Evolutionary conservation across 2,113 vertebrate species (phyloP).

Genomic region (Sturnus vulgaris): DNA sequence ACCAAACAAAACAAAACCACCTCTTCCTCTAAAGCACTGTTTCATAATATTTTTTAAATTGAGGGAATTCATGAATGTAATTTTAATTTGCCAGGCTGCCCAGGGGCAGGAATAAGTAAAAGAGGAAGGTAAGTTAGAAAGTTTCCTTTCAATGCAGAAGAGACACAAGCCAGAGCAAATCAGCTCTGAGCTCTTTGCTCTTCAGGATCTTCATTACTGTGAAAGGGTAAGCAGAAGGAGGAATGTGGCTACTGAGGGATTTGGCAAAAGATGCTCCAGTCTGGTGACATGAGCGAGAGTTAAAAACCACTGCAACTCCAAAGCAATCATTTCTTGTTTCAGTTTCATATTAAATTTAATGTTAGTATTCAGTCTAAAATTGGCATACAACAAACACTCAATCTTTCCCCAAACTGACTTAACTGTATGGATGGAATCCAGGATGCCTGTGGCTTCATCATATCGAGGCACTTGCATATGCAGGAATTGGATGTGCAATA

Average conservation of each 20-base stretch:
- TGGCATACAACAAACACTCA: background rate
- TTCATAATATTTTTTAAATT: background rate
- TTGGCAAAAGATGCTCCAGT: background rate
- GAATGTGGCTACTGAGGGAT: background rate
- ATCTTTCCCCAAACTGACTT: rapidly evolving
- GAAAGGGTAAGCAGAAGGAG: background rate
- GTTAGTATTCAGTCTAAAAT: background rate
- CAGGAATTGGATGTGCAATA: background rate
- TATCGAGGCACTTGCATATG: too few relatives aligned
- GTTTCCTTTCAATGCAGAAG: background rate
- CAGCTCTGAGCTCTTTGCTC: background rate
- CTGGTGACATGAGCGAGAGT: background rate
- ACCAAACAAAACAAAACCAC: background rate
- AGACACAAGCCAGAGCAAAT: background rate
- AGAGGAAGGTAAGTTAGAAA: background rate
- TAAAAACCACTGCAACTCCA: background rate
- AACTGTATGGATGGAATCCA: background rate
- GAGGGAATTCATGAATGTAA: background rate
- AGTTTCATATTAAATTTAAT: background rate
- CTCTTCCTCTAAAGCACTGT: background rate
- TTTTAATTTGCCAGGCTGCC: background rate
- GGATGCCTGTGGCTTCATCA: background rate
- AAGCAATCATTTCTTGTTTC: background rate
- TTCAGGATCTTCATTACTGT: background rate
- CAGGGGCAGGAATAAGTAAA: background rate